Evolutionary conservation across 2,797 vertebrate genomes (phyloP).

Genomic region (Taenioides sp.): DNA sequence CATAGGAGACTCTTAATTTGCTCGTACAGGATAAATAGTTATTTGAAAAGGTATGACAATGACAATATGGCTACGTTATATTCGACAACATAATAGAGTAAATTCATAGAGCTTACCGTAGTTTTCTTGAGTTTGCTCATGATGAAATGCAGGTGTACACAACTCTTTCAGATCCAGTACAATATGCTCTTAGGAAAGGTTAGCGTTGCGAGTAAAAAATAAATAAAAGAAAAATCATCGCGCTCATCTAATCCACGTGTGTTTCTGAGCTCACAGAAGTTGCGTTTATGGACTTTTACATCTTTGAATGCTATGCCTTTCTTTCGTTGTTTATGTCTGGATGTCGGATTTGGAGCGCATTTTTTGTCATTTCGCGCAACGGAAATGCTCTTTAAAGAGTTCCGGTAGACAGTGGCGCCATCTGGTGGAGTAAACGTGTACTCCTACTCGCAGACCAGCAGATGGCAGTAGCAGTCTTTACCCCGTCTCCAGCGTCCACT

Average conservation of each 20-base stretch:
- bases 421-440: not conserved
- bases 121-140: conserved; percentile 63
- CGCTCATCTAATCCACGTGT: not conserved
- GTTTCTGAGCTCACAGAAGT: too few relatives aligned
- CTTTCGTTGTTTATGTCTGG: fast-evolving
- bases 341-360: conserved; percentile 41
- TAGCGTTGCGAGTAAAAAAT: not conserved
- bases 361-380: conserved; percentile 45
- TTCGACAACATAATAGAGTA: not conserved
- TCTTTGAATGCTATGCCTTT: not conserved
- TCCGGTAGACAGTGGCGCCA: conserved; percentile 19
- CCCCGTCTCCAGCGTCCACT: too few relatives aligned
- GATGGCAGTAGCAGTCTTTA: conserved; percentile 35
- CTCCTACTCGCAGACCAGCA: conserved; percentile 27
- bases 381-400: conserved; percentile 40
- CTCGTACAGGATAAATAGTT: too few relatives aligned
- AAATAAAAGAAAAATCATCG: not conserved
- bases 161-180: not conserved
- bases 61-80: not conserved
- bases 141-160: not conserved
- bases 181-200: too few relatives aligned
- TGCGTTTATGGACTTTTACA: not conserved
- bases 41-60: too few relatives aligned
- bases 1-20: too few relatives aligned
- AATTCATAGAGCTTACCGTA: conserved; percentile 43